phyloP scores from a whole-genome alignment of 2,797 vertebrate species.

The Esox lucius region DNA sequence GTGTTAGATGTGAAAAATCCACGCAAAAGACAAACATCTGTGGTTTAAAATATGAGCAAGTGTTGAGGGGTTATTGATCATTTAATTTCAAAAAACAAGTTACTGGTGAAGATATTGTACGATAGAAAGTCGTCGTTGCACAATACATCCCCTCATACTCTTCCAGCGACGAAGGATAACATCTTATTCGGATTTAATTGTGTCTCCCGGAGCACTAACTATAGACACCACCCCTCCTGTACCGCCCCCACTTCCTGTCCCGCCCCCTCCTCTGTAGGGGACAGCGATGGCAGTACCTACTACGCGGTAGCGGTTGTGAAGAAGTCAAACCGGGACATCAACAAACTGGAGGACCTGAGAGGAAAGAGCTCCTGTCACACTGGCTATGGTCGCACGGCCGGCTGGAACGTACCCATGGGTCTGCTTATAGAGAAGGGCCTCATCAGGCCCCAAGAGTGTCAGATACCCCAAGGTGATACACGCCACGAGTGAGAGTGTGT shows the following conservation, averaged over 20 bases:
- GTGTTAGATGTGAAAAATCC: too few species aligned
- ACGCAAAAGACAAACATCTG: too few species aligned
- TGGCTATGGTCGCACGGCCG: slow-evolving; percentile 78
- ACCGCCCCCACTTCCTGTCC: neutral
- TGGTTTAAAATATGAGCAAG: too few species aligned
- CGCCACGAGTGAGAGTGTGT: slow-evolving; percentile 56
- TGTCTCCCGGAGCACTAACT: too few species aligned
- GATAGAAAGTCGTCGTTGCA: too few species aligned
- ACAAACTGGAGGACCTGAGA: slow-evolving; percentile 79
- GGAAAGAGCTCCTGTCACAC: slow-evolving; percentile 89
- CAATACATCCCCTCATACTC: too few species aligned
- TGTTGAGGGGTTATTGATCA: too few species aligned
- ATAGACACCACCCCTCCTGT: neutral
- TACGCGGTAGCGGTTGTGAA: slow-evolving; percentile 88
- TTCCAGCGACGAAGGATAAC: neutral
- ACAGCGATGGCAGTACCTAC: slow-evolving; percentile 75
- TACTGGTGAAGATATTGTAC: too few species aligned
- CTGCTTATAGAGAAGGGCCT: slow-evolving; percentile 60
- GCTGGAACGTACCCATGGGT: slow-evolving; percentile 80
- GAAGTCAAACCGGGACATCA: slow-evolving; percentile 70
- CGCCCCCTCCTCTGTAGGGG: slow-evolving; percentile 57
- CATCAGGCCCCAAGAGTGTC: slow-evolving; percentile 54
- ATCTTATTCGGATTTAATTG: too few species aligned
- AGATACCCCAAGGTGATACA: slow-evolving; percentile 59
- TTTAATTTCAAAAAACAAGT: too few species aligned